Base-by-base conservation (phyloP, 2,888 invertebrate species). In the Hemicrepidius hirtus region DNA sequence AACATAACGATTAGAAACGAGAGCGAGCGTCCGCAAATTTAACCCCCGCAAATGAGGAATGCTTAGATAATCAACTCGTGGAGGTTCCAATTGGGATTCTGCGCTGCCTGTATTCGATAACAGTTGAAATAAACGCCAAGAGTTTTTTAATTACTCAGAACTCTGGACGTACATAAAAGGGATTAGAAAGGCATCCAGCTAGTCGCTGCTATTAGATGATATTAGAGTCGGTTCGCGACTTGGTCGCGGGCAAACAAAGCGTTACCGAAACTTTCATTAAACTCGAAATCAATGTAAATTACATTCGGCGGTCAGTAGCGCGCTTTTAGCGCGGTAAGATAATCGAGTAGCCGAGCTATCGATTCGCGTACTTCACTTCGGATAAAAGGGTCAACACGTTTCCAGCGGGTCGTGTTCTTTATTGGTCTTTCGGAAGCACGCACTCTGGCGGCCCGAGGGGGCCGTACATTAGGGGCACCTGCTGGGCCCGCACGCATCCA, bases 261-360 rank as follows among this genome's bases (percentile, higher is more conserved):
- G 80, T 80, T 79, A 80, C 82, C 82, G 80, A 82, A 84, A 82
- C 80, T 84, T 84, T 84, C 83, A 84, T 84, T 83, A 83, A 81
- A 83, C 79, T 81, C 79, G 77, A 82, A 84, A 84, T 84, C 84
- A 83, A 84, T 84, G 84, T 83, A 84, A 84, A 84, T 84, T 83
- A 82, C 83, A 83, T 84, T 84, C 83, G 79, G 82, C 78, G 84
- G 84, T 83, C 83, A 83, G 70, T 73, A 67, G 82, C 74, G 78
- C 69, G 82, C 82, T 82, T 83, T 82, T 82, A 83, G 80, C 78
- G 79, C 76, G 80, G 82, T 77, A 77, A 80, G 82, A 82, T 83
- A 82, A 82, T 82, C 83, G 81, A 82, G 81, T 76, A 76, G 76
- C 71, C 73, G 71, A 70, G 73, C 78, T 80, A 80, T 79, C 77